These are phyloP conservation scores for Camelus bactrianus DNA, from an alignment of 2,113 vertebrate genomes.

Conservation along the genomic window DNA sequence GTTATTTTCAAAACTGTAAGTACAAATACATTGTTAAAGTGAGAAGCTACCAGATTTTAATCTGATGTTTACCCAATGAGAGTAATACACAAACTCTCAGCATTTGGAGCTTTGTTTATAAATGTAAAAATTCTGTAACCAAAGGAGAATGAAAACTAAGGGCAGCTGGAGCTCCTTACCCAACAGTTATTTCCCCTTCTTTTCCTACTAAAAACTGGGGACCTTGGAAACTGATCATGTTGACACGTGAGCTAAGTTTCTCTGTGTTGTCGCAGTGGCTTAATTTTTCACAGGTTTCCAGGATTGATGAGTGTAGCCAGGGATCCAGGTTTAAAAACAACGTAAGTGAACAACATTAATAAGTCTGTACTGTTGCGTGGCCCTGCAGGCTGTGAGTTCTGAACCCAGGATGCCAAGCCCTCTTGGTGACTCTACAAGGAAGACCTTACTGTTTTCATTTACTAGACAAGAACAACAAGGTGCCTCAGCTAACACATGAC, in stretches of 20 bases:
- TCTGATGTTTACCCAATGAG: neutral
- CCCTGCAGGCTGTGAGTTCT: no score
- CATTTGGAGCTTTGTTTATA: neutral
- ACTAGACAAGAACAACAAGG: accelerated
- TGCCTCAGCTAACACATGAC: accelerated
- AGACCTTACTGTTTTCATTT: neutral
- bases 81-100: neutral
- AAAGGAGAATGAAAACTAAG: neutral
- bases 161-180: neutral
- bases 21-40: neutral
- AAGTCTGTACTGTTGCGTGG: neutral
- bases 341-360: neutral
- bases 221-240: neutral
- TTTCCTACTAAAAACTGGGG: neutral
- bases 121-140: neutral
- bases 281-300: neutral
- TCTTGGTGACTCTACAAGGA: neutral
- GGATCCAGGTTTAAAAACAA: neutral
- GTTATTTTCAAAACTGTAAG: neutral
- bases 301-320: neutral
- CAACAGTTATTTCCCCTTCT: neutral
- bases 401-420: accelerated
- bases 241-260: neutral
- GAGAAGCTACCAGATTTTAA: neutral
- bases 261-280: neutral